These are phyloP conservation scores for Buathra laborator DNA, from an alignment of 2,888 invertebrate genomes.

Conservation along the genomic window DNA sequence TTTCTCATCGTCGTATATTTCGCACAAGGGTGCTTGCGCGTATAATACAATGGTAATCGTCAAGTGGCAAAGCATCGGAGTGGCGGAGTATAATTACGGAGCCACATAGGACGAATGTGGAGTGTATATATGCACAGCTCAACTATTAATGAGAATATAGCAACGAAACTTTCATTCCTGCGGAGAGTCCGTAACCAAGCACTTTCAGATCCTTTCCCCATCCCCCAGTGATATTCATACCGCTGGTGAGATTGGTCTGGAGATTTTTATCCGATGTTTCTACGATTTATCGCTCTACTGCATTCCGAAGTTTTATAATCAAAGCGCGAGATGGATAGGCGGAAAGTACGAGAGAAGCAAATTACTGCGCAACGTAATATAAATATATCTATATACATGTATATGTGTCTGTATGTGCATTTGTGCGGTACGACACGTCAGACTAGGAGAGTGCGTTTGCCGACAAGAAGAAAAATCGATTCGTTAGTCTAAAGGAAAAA, in stretches of 20 bases:
- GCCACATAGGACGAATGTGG: background rate
- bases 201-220: constrained; percentile 12
- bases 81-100: background rate
- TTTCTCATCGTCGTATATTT: background rate
- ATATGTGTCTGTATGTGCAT: background rate
- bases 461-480: constrained; percentile 32
- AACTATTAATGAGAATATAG: constrained; percentile 41
- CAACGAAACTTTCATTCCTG: constrained; percentile 28
- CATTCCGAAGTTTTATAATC: constrained; percentile 17
- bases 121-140: background rate
- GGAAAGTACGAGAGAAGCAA: constrained; percentile 1
- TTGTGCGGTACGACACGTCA: background rate
- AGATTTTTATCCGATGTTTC: constrained; percentile 2
- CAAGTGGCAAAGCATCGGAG: constrained; percentile 20
- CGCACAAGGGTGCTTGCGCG: background rate
- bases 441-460: background rate
- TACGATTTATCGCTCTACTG: background rate
- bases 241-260: background rate
- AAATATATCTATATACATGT: constrained; percentile 6
- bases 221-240: background rate
- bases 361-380: constrained; percentile 28
- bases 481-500: constrained; percentile 38
- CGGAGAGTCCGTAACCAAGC: constrained; percentile 22
- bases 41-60: background rate
- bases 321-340: constrained; percentile 11